Conservation (phyloP, 2,797 vertebrate species). For the Heteromormyrus szaboi region DNA sequence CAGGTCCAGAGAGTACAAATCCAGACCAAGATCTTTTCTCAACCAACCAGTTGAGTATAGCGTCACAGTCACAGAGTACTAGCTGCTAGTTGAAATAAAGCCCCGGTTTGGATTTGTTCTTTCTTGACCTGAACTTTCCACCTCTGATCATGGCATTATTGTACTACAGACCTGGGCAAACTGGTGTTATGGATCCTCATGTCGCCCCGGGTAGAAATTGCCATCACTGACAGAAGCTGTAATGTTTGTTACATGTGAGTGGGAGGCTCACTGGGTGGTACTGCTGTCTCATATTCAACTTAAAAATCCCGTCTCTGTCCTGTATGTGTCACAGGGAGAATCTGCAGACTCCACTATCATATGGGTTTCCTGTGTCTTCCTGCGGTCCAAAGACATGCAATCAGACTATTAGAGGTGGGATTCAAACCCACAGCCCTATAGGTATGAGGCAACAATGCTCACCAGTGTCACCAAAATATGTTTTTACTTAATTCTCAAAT, state of each 20-base stretch:
- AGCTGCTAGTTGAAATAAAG: not conserved
- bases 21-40: not conserved
- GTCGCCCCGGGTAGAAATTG: not conserved
- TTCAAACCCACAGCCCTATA: not conserved
- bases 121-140: not conserved
- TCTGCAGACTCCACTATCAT: not conserved
- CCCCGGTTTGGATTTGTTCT: not conserved
- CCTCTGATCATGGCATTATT: not conserved
- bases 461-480: not conserved
- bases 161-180: not conserved
- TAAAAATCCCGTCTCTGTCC: not conserved
- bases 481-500: not conserved
- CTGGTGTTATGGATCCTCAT: not conserved
- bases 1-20: too few relatives aligned
- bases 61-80: not conserved
- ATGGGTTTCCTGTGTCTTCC: not conserved
- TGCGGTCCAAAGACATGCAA: not conserved
- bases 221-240: not conserved
- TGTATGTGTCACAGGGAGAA: not conserved
- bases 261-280: not conserved
- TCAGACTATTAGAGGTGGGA: not conserved
- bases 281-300: not conserved
- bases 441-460: not conserved
- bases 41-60: not conserved
- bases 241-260: not conserved